Conservation (phyloP, 2,888 invertebrate genomes). For the Drosophila antonietae region DNA sequence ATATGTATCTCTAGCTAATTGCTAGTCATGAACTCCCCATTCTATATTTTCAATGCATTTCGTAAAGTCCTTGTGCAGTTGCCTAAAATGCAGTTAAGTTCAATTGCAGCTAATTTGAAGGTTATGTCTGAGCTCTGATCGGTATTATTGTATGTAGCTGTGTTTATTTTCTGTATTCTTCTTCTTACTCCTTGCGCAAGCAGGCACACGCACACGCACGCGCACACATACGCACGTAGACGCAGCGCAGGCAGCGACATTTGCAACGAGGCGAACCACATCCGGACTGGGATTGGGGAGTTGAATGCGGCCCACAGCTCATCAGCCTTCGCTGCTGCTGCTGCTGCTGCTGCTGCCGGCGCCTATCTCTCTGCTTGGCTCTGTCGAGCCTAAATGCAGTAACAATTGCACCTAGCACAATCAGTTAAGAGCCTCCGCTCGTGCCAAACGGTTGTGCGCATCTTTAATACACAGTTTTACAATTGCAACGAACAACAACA, state of each 20-base stretch:
- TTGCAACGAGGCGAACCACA: slow-evolving; percentile 59
- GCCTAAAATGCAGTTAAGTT: slow-evolving; percentile 8
- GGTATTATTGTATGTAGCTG: neutral
- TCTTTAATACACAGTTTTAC: slow-evolving; percentile 34
- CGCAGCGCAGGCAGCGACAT: slow-evolving; percentile 11
- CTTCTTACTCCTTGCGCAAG: slow-evolving; percentile 7
- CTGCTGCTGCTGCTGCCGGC: slow-evolving; percentile 20
- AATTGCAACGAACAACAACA: slow-evolving; percentile 6
- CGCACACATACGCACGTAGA: neutral
- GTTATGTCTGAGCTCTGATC: slow-evolving; percentile 23
- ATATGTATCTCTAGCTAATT: neutral
- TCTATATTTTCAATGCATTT: neutral
- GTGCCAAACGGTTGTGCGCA: slow-evolving; percentile 81
- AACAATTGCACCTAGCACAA: slow-evolving; percentile 70
- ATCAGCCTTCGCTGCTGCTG: neutral
- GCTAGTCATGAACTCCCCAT: neutral
- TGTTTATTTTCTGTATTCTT: neutral
- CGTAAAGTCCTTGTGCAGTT: slow-evolving; percentile 21
- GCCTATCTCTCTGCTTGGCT: slow-evolving; percentile 50
- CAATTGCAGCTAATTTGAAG: slow-evolving; percentile 28
- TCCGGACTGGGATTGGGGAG: slow-evolving; percentile 50
- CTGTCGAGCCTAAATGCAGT: slow-evolving; percentile 78
- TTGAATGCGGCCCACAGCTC: slow-evolving; percentile 41
- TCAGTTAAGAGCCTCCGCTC: slow-evolving; percentile 83
- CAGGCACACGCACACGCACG: neutral